Base-by-base conservation (phyloP, 2,888 invertebrate genomes). In the Melieria picta region DNA sequence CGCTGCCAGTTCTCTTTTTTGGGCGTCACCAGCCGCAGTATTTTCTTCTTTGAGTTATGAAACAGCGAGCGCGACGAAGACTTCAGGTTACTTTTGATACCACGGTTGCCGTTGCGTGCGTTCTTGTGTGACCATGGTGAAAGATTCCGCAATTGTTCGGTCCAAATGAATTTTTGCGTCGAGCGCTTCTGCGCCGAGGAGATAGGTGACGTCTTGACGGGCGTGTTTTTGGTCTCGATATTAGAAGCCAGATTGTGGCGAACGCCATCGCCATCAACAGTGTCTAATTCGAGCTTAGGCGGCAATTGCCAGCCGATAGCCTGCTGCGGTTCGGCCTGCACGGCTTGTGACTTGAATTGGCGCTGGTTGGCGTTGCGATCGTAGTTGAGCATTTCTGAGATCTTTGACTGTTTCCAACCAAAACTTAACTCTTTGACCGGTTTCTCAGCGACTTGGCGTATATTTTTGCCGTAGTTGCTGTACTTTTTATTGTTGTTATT, bases 201-300 rank as follows among this genome's bases (percentile, higher is more conserved):
- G 65, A 48, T 56, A 1, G 5, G 71, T 50, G 47, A 1, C 0
- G 78, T 77, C 65, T 87, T 87, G 0, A 84, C 79, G 4, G 87
- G 87, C 5, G 86, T 86, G 3, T 82, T 79, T 70, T 87, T 86
- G 47, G 79, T 78, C 30, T 81, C 79, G 72, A 85, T 83, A 64
- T 86, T 85, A n/a, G 77, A 77, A 0, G 81, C 85, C 11, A 86
- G 77, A 76, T 86, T 86, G 61, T 83, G 79, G 57, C 78, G 78
- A 6, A 80, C 78, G 5, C 75, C 76, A 73, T 87, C 30, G 1
- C 83, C 81, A 73, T 87, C 87, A 0, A 87, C 87, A 0, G 84
- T 85, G 64, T 87, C 87, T 42, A 87, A 77, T 16, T 83, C 79
- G 4, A 84, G 61, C 70, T 85, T 86, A 0, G 76, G 79, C 1